Base-by-base conservation (phyloP, 2,888 invertebrate species). In the Drosophila flavopinicola region DNA sequence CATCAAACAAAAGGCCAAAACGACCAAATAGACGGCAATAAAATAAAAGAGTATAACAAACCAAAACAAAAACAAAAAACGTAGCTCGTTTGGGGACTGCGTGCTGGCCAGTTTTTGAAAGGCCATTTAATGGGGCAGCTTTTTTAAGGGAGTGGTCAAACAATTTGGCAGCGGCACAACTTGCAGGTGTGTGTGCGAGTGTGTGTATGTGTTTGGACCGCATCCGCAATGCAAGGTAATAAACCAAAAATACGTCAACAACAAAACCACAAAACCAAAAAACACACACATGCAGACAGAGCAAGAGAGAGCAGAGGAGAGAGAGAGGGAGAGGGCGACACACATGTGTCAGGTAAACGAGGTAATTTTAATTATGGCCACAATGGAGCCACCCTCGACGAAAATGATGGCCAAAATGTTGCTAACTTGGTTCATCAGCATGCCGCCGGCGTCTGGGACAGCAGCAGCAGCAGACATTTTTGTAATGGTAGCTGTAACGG, bases 301-400 rank as follows among this genome's bases (percentile, higher is more conserved):
- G 9, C 1, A 6, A 10, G 13, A 25, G 10, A 10, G 1, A 13
- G 13, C n/a, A 5, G 5, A n/a, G 2, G 1, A 4, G 1, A 6
- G 0, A 3, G 6, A 15, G 3, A 2, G 11, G 6, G 6, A 48
- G 17, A 20, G 9, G 1, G 23, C 24, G 33, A 49, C 38, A 49
- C 47, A 51, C 42, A 70, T 57, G 69, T 68, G 69, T 67, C 83
- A 79, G 77, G 75, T 83, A 67, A 82, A 75, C 72, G 80, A 84
- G 84, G 80, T 84, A 85, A 85, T 85, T 85, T 85, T 85, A 85
- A 85, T 85, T 85, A 85, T 80, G 84, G 78, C 68, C 80, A 72
- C 79, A 73, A 65, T 71, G 69, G 78, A 63, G 63, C 51, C 60
- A 45, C 37, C 49, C 39, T 57, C 66, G 45, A 17, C 1, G n/a